Evolutionary conservation across 2,113 vertebrate genomes (phyloP).

Genomic region (Prolemur simus): DNA sequence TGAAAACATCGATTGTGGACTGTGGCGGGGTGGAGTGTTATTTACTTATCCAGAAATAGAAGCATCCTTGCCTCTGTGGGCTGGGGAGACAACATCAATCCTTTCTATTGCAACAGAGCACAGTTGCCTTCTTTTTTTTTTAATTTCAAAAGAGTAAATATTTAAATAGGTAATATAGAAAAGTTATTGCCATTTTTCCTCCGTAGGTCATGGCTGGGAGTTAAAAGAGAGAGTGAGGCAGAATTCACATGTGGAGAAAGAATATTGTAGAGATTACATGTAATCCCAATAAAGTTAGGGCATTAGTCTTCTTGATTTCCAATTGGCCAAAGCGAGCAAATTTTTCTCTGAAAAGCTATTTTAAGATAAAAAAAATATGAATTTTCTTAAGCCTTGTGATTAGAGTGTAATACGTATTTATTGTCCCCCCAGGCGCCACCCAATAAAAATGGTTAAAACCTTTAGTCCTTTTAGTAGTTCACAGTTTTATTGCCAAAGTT

Average conservation of each 20-base stretch:
- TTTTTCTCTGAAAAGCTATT: constrained; percentile 69
- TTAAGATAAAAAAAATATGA: constrained; percentile 81
- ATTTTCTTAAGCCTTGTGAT: constrained; percentile 80
- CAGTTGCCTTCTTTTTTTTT: neutral
- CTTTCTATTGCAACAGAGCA: neutral
- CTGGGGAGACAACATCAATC: neutral
- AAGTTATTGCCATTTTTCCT: constrained; percentile 53
- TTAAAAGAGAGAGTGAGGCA: constrained; percentile 14
- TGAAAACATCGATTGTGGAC: constrained; percentile 1
- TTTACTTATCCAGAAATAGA: neutral
- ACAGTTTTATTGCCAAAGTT: constrained; percentile 87
- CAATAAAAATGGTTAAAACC: constrained; percentile 86
- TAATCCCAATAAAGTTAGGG: constrained; percentile 56
- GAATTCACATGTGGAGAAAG: neutral
- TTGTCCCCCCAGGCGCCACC: constrained; percentile 77
- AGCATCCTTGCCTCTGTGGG: neutral
- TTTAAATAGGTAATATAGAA: constrained; percentile 64
- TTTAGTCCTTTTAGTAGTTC: constrained; percentile 88
- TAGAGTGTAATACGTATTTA: constrained; percentile 84
- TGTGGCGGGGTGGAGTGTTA: neutral
- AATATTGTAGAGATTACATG: constrained; percentile 32
- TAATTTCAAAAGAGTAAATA: constrained; percentile 63
- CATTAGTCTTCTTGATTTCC: constrained; percentile 39
- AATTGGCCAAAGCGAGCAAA: constrained; percentile 48
- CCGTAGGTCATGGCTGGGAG: neutral